Percentiles rank a stretch among this genome's conserved stretches.
These are phyloP conservation scores for Nycticryphes semicollaris DNA, from an alignment of 2,113 vertebrate genomes.

Conservation along the genomic window DNA sequence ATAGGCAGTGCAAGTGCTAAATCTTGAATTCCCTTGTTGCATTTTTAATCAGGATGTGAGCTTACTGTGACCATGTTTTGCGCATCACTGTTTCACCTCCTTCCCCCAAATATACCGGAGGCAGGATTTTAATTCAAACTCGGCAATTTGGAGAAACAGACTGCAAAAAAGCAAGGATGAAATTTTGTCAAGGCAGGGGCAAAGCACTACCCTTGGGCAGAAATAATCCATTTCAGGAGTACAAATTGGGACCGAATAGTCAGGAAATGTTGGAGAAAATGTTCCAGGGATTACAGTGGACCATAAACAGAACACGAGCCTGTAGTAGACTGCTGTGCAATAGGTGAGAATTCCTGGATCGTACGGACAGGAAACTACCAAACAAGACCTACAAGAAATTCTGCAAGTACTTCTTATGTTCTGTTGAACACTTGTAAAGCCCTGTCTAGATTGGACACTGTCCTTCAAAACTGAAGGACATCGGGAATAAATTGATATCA, in stretches of 20 bases:
- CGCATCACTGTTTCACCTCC: neutral
- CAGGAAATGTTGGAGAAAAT: neutral
- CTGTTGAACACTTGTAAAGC: neutral
- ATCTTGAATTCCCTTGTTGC: neutral
- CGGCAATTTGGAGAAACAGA: neutral
- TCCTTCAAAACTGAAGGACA: neutral
- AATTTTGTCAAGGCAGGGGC: neutral
- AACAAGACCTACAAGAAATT: neutral
- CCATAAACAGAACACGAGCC: neutral
- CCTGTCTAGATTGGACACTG: neutral
- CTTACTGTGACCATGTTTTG: neutral
- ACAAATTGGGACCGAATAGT: neutral
- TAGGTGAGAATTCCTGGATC: neutral
- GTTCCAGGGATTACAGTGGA: neutral
- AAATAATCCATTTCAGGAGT: neutral
- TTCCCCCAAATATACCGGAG: neutral
- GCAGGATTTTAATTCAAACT: neutral
- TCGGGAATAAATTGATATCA: neutral
- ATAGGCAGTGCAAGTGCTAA: neutral
- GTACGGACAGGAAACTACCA: neutral
- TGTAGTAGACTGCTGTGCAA: neutral
- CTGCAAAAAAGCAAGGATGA: neutral
- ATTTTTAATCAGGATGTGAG: neutral
- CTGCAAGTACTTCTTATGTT: neutral
- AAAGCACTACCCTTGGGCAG: neutral